phyloP scores from a whole-genome alignment of 2,113 vertebrate species.

The Neodon shergylaensis region DNA sequence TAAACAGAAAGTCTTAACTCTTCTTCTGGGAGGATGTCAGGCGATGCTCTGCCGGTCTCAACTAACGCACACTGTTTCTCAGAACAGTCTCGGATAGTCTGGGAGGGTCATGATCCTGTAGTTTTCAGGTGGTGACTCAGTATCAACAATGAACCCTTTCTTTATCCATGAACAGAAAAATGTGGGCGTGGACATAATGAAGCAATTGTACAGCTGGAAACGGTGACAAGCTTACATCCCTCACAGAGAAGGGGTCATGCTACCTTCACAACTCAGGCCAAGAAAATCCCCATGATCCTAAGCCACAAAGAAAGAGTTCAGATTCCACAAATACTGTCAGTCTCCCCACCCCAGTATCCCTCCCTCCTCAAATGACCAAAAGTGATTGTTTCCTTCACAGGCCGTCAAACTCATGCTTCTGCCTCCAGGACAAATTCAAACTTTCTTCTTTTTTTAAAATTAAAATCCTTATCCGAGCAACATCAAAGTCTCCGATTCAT shows the following conservation, averaged over 20 bases:
- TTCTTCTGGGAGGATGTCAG: slow-evolving; percentile 25
- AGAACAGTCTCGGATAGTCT: slow-evolving; percentile 24
- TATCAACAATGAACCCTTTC: slow-evolving; percentile 65
- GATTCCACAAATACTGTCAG: background rate
- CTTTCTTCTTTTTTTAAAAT: slow-evolving; percentile 58
- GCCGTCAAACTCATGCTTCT: background rate
- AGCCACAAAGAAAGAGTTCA: slow-evolving; percentile 40
- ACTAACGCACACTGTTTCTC: slow-evolving; percentile 25
- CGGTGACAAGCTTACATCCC: slow-evolving; percentile 31
- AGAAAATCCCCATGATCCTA: slow-evolving; percentile 31
- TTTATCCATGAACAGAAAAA: slow-evolving; percentile 57
- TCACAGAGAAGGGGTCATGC: slow-evolving; percentile 1
- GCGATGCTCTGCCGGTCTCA: background rate
- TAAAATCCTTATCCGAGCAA: slow-evolving; percentile 29
- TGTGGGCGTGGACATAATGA: slow-evolving; percentile 55
- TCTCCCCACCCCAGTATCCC: background rate
- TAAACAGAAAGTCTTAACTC: slow-evolving; percentile 50
- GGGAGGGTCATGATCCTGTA: slow-evolving; percentile 2
- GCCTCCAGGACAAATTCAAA: background rate
- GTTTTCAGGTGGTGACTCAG: slow-evolving; percentile 58
- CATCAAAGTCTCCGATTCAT: slow-evolving; percentile 34
- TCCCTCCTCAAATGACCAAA: slow-evolving; percentile 31
- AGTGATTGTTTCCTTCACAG: background rate
- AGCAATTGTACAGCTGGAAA: slow-evolving; percentile 40
- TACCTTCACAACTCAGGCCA: slow-evolving; percentile 60